Conservation (phyloP, 2,113 vertebrate species). For the Copsychus sechellarum region DNA sequence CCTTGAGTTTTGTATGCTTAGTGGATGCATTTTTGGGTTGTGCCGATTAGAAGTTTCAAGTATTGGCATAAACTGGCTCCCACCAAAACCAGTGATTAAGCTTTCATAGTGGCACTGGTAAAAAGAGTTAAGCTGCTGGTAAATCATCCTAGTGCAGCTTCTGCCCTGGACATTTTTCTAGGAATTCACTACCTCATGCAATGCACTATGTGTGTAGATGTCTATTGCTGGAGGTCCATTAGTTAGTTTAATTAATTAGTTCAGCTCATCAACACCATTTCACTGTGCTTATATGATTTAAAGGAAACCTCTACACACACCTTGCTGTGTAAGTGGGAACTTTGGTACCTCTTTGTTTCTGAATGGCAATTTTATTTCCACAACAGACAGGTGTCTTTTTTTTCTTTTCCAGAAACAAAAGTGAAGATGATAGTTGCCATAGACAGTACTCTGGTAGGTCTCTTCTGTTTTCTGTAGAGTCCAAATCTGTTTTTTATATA, state of each 20-base stretch:
- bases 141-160: neutral
- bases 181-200: neutral
- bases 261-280: neutral
- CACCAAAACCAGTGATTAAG: neutral
- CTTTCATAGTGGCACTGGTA: rapidly evolving
- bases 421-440: neutral
- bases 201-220: too few species aligned
- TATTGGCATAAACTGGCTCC: neutral
- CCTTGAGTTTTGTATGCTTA: neutral
- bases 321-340: neutral
- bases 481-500: neutral
- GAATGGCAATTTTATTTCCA: neutral
- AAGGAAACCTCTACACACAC: neutral
- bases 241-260: neutral
- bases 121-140: neutral
- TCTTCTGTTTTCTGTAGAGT: neutral
- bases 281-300: neutral
- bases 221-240: neutral
- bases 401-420: neutral
- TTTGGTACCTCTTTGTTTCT: neutral
- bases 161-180: neutral
- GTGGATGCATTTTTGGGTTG: neutral
- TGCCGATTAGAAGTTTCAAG: neutral
- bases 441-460: neutral
- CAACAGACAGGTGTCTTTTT: neutral